Evolutionary conservation across 2,888 invertebrate species (phyloP), one percentile per base, ranked within the genome.

Genomic region (Tachina fera): DNA sequence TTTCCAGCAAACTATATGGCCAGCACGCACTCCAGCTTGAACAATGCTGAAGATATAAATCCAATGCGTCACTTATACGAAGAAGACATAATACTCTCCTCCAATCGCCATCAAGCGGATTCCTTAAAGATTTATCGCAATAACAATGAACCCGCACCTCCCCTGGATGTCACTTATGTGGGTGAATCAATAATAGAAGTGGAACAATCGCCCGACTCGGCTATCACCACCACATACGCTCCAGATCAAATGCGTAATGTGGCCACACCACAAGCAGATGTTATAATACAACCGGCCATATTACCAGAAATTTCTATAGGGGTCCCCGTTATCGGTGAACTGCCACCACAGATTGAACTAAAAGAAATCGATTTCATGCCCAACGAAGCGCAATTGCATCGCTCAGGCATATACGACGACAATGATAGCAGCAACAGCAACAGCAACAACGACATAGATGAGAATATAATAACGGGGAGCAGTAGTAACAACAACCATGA

Each of bases 171-270:
- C 0, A 93, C 92, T 61, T 93, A 93, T 83, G 92, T 93, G 47
- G 93, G 93, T 5, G 93, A 93, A 83, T 93, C 93, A 1, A 90
- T 92, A 9, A 92, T 93, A 49, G 93, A 93, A 85, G 92, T 92
- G 58, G 93, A 93, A 83, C 92, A 93, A 68, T 87, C 89, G 9
- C 86, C 77, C 13, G 88, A 86, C 1, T 39, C 51, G 10, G 45
- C 41, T 6, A 85, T 84, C 9, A 75, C 87, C 1, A 89, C 87
- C 22, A 89, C 89, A 49, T 77, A 67, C 39, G 65, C 74, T 0
- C 14, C 85, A 0, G 70, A 83, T 13, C 88, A 88, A 1, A n/a
- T 5, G 76, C 78, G 84, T 6, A 72, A 84, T n/a, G 41, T 79
- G 1, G 68, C 51, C 11, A 70, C 86, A 1, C 87, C 86, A 43